phyloP scores from a whole-genome alignment of 2,113 vertebrate species.

The Emydura subglobosa region DNA sequence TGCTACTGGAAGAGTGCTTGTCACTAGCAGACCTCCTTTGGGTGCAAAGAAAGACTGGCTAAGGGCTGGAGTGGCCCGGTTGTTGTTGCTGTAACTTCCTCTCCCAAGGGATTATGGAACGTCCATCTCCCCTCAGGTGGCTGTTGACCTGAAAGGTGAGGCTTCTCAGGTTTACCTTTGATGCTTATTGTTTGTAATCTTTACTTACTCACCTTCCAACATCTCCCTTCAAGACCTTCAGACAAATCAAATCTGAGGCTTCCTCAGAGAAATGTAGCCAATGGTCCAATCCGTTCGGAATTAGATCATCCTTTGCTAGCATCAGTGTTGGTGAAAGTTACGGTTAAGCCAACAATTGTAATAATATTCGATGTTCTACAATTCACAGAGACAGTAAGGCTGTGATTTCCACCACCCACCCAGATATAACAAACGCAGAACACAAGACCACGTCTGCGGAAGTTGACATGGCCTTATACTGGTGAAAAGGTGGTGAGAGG shows the following conservation, averaged over 20 bases:
- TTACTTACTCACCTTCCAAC: background rate
- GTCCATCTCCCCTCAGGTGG: background rate
- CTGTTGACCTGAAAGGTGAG: background rate
- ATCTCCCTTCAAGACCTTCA: background rate
- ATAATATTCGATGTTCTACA: background rate
- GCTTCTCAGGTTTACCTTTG: background rate
- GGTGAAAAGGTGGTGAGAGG: background rate
- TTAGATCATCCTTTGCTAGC: background rate
- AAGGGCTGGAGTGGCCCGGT: too few species aligned
- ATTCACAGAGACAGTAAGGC: background rate
- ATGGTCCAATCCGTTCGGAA: background rate
- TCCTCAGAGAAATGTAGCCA: background rate
- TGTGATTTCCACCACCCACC: background rate
- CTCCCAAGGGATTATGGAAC: too few species aligned
- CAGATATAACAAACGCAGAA: background rate
- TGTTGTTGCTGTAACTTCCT: too few species aligned
- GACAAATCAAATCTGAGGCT: background rate
- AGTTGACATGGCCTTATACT: background rate
- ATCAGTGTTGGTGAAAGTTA: background rate
- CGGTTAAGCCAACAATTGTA: background rate
- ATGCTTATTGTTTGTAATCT: background rate
- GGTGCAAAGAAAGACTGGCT: too few species aligned
- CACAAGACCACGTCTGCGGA: background rate
- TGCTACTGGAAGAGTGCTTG: background rate
- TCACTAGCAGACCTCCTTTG: too few species aligned